A percentile compares a stretch with the other conserved stretches of the same genome.
Conservation (phyloP, 2,888 invertebrate species). For the Flexamia atlantica region DNA sequence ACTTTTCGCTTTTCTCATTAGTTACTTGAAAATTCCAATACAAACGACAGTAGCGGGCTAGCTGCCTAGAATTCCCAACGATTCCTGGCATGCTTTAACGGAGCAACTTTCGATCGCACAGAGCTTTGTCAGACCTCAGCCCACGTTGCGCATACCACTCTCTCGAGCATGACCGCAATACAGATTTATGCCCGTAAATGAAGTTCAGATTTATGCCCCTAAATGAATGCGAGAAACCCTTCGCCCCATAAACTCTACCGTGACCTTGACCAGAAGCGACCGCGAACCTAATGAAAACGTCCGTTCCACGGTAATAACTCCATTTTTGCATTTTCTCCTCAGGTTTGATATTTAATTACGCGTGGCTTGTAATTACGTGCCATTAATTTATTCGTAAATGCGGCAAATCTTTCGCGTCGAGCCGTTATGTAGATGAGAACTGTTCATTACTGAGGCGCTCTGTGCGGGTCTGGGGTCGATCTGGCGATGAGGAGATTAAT, state of each 20-base stretch:
- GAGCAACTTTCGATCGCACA: too few relatives aligned
- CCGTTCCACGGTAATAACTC: not conserved
- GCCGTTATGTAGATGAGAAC: conserved; percentile 6
- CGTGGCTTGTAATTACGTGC: conserved; percentile 17
- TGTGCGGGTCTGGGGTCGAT: too few relatives aligned
- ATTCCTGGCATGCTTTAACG: too few relatives aligned
- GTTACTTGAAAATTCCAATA: too few relatives aligned
- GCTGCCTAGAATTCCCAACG: too few relatives aligned
- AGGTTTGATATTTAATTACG: conserved; percentile 35
- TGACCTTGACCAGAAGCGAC: not conserved
- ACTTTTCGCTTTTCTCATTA: too few relatives aligned
- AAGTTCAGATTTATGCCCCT: not conserved
- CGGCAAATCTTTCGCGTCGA: conserved; percentile 18
- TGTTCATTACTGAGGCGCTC: not conserved
- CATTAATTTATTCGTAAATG: conserved; percentile 24
- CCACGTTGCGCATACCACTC: too few relatives aligned
- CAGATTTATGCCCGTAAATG: not conserved
- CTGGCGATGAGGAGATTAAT: too few relatives aligned
- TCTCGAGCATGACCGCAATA: too few relatives aligned
- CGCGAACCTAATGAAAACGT: not conserved
- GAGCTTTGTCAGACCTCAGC: too few relatives aligned
- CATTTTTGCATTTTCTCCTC: conserved; percentile 2
- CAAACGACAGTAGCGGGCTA: too few relatives aligned
- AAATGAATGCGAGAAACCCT: not conserved
- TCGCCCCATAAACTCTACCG: not conserved